Evolutionary conservation across 2,113 vertebrate species (phyloP), one percentile per base, ranked within the genome.

Genomic region (Echinops telfairi): DNA sequence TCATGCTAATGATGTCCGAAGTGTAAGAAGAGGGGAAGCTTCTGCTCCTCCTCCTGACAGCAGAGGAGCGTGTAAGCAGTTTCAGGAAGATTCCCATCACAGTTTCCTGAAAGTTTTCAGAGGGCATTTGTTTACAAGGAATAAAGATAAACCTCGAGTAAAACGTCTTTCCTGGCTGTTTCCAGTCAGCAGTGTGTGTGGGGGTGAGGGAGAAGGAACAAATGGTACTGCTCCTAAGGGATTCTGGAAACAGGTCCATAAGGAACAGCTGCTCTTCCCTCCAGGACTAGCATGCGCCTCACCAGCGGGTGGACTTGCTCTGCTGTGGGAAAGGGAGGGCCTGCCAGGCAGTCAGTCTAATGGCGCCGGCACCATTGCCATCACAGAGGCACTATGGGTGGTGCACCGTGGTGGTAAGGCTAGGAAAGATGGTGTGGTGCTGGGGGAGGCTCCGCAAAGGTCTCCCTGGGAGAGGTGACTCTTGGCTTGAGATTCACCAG

Each of bases 121-220:
- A 86, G 22, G 80, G 15, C 23, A 1, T 53, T 27, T 43, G 8
- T 29, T 71, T 47, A 31, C 29, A 68, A 70, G 14, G 19, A 16
- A 25, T 86, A 73, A 81, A 90, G 86, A 90, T 22, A 33, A 6
- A 22, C 27, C 76, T 36, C 75, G 14, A 87, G 38, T 75, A 70
- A 62, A 89, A 17, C 38, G 27, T 33, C 6, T 36, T 68, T 86
- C 33, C 31, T 88, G 76, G 76, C 80, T 57, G 33, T 60, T 23
- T 22, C 53, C 58, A 83, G 19, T 76, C 31, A 80, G 27, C 43
- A 47, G 33, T 5, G 22, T 62, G 33, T 47, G 12, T n/a, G 19
- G 82, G 90, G 89, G 14, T 85, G 60, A 78, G 57, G 53, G 58
- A 43, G 27, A 87, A 94, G 38, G 73, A 79, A 92, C 47, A 94